Evolutionary conservation across 2,797 vertebrate species (phyloP).

Genomic region (Lateolabrax maculatus): DNA sequence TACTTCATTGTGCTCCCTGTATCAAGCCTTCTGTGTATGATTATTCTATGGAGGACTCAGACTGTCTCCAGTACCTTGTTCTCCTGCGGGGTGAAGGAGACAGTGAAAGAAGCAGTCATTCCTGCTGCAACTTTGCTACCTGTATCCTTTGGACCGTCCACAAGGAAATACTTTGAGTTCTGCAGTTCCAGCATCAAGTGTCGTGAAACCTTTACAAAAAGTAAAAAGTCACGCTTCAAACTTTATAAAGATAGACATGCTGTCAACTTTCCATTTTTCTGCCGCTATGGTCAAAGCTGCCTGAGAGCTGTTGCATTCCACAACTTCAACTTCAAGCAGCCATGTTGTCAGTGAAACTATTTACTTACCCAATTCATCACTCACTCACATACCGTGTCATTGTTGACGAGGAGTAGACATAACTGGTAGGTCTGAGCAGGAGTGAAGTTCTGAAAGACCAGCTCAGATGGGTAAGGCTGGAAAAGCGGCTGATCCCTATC

Average conservation of each 20-base stretch:
- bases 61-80: conserved; percentile 86
- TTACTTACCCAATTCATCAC: not conserved
- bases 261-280: not conserved
- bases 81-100: conserved; percentile 89
- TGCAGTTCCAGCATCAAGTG: conserved; percentile 87
- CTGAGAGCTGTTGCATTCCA: not conserved
- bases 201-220: conserved; percentile 84
- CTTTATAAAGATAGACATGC: not conserved
- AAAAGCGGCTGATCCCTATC: too few species aligned
- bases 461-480: too few species aligned
- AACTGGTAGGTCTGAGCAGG: conserved; percentile 87
- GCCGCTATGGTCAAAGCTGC: not conserved
- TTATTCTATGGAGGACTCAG: not conserved
- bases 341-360: not conserved
- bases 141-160: conserved; percentile 80
- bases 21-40: not conserved
- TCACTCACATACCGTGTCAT: conserved; percentile 83
- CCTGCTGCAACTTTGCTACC: conserved; percentile 89
- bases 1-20: not conserved
- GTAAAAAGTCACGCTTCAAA: conserved; percentile 12
- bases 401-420: conserved; percentile 87
- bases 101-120: conserved; percentile 76
- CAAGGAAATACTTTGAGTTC: conserved; percentile 88
- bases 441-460: conserved; percentile 90
- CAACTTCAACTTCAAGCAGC: not conserved